Evolutionary conservation across 2,888 invertebrate genomes (phyloP).

Genomic region (Dastarcus helophoroides): DNA sequence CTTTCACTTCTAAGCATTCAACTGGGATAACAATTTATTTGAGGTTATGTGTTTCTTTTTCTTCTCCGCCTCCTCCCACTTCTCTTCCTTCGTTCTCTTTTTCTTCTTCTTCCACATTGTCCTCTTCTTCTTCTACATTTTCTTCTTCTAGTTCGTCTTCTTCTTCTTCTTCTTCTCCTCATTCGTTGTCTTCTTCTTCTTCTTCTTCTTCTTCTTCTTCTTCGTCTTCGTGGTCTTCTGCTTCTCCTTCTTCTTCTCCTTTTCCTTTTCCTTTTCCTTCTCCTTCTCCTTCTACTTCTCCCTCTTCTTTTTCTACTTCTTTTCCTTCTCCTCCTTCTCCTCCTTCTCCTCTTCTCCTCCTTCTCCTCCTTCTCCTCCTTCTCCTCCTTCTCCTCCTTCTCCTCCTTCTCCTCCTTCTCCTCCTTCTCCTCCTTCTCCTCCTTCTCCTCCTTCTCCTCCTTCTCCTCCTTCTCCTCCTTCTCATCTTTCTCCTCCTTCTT

Average conservation of each 20-base stretch:
- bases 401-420: constrained; percentile 3
- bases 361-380: background rate
- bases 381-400: background rate
- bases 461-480: background rate
- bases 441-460: background rate
- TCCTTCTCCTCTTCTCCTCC: background rate
- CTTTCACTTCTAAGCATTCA: too few relatives aligned
- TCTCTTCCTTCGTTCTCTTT: too few relatives aligned
- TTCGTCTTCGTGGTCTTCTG: too few relatives aligned
- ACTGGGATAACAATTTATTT: too few relatives aligned
- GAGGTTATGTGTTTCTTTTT: too few relatives aligned
- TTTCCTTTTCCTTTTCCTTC: constrained; percentile 2
- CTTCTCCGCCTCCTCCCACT: too few relatives aligned
- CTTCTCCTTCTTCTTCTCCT: constrained; percentile 1
- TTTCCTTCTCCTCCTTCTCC: background rate
- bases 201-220: too few relatives aligned
- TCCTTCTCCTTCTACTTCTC: background rate
- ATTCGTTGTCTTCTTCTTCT: too few relatives aligned
- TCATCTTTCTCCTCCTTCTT: background rate
- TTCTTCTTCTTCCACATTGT: too few relatives aligned
- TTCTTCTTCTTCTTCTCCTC: too few relatives aligned
- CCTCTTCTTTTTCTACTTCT: background rate
- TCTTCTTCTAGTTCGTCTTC: too few relatives aligned
- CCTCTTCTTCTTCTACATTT: too few relatives aligned
- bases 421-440: background rate